Evolutionary conservation across 2,113 vertebrate genomes (phyloP), one percentile per base, ranked within the genome.

Genomic region (Vulpes vulpes): DNA sequence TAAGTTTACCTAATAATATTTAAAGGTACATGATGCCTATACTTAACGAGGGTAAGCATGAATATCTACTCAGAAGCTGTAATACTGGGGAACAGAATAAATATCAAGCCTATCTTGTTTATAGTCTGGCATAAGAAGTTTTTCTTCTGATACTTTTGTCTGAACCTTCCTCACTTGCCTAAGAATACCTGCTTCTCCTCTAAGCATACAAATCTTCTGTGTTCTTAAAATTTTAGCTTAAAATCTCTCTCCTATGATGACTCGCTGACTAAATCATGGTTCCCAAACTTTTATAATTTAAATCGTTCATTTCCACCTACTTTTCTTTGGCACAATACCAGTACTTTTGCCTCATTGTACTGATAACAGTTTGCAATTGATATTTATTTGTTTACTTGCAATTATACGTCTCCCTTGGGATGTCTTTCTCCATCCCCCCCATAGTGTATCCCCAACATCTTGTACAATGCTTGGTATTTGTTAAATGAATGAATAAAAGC

Each of bases 1-100:
- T 32, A 59, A 57, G 35, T 27, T 92, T 96, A 35, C 10, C 94
- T 96, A 89, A 96, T 59, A 8, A 38, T 94, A 32, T 98, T 88
- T 96, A 95, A 97, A 95, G 89, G 82, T 78, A 91, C 43, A 60
- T 9, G 32, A 79, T 95, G 62, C 55, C 30, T 94, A 1, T 69
- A 93, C 22, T 90, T 84, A 25, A 93, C 78, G 85, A 81, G 8
- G 8, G 3, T 27, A 80, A 78, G 20, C 30, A 73, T 0, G 15
- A 93, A 74, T 64, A 88, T 88, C 32, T 92, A 84, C 25, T 94
- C 83, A 64, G 59, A 80, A 51, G 6, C 67, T 87, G 2, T 78
- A 65, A 71, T 92, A 80, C 32, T 65, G 16, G 11, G 30, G 49
- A 88, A 76, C 57, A 88, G 22, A 94, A 94, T 73, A 93, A 81